Base-by-base conservation (phyloP, 2,888 invertebrate species). In the Syrphus vitripennis region DNA sequence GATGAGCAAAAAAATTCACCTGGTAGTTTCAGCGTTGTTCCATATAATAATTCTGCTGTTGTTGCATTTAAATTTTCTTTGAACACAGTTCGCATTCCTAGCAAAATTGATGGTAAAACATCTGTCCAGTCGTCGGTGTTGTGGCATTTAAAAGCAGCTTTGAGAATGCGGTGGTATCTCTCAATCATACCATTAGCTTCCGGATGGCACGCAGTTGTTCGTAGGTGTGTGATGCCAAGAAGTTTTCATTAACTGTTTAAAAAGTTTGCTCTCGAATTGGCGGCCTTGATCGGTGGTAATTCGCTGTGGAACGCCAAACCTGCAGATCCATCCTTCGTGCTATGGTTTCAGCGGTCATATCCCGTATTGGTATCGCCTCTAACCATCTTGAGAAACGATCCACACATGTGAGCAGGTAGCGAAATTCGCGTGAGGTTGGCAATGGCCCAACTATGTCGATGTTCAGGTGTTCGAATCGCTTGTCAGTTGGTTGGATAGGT, bases 401-500 rank as follows among this genome's bases (percentile, higher is more conserved):
- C 14, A 87, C 72, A 9, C 89, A 88, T 0, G 92, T 92, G 2
- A 92, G 88, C 16, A 89, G 87, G 71, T 92, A 92, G 5, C 83
- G 71, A 71, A 83, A 90, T 14, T 88, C 90, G 3, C 89, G 37
- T 1, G 89, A 89, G 1, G 75, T 7, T 12, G 91, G 90, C 12
- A 93, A 80, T 0, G 92, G 92, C 0, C 92, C 92, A 2, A 93
- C 89, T 4, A 93, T 86, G 87, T 93, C 92, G 4, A 93, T 88
- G 87, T 93, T 92, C 14, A 93, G 88, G 75, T 92, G 91, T 10
- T 48, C 76, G 88, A 93, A 77, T 45, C 69, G 29, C 6, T 26
- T 7, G 16, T 29, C 55, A 5, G 34, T 67, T 21, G 45, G 31
- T n/a, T n/a, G 65, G 75, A 10, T 67, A 76, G 1, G 19, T 12